These are phyloP conservation scores for Riparia riparia DNA, from an alignment of 2,113 vertebrate genomes.

Conservation along the genomic window DNA sequence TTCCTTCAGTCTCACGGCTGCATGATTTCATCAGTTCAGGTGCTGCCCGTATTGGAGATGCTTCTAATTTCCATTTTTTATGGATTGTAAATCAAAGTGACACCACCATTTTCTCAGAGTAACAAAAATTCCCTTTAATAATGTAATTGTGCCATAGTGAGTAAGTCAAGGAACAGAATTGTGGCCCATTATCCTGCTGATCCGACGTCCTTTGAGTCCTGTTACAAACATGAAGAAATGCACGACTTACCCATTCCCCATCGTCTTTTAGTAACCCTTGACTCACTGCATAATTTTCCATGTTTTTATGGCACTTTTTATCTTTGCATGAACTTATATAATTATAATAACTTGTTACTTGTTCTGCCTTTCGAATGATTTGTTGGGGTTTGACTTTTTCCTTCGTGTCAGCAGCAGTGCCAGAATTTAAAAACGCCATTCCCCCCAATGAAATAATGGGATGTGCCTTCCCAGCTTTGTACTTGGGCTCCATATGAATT, in stretches of 20 bases:
- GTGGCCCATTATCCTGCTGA: not conserved
- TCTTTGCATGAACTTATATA: not conserved
- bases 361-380: not conserved
- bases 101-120: not conserved
- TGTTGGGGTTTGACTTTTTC: not conserved
- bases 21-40: not conserved
- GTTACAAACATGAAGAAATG: not conserved
- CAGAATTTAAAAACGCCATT: not conserved
- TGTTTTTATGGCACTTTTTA: not conserved
- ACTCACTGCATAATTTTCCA: not conserved
- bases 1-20: not conserved
- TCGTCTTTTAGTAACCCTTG: not conserved
- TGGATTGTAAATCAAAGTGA: not conserved
- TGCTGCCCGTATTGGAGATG: not conserved
- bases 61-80: not conserved
- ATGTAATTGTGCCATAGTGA: not conserved
- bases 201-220: not conserved
- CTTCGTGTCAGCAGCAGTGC: not conserved
- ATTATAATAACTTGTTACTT: not conserved
- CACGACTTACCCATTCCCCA: not conserved
- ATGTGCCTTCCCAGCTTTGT: not conserved
- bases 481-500: not conserved
- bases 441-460: not conserved
- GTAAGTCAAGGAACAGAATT: not conserved
- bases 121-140: not conserved